Evolutionary conservation across 2,113 vertebrate genomes (phyloP), one percentile per base, ranked within the genome.

Genomic region (Platanista minor): DNA sequence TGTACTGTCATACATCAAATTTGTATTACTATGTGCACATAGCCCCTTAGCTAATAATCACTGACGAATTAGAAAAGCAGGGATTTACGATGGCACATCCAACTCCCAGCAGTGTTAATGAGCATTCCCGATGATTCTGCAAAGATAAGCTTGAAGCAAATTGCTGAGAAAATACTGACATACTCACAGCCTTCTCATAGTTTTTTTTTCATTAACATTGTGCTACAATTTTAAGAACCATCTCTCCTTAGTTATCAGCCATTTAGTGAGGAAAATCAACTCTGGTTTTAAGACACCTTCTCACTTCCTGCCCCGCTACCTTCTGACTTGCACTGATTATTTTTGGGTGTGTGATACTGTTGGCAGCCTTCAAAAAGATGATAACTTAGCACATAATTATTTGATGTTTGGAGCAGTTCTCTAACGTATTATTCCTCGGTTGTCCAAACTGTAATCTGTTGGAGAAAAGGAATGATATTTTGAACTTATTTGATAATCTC

Each of bases 1-100:
- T 29, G 6, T 11, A 0, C 4, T 27, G 31, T 39, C 27, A 1
- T 4, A 2, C 1, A 23, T 92, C n/a, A 62, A 5, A 54, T 33
- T 10, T 43, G 18, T 4, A 49, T 41, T 52, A 9, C 20, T 12
- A 3, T n/a, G 25, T 36, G 29, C 39, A 8, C 0, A 3, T 6
- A 20, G 25, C 27, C 14, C 12, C 29, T 36, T 36, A 75, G 15
- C 43, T 23, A 39, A 61, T 36, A 41, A 27, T 25, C 54, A 14
- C 12, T 8, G 0, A 0, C 10, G 15, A 61, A 5, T 46, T 46
- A 20, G 36, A 46, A 17, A 27, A 59, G 46, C 31, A 20, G 29
- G 8, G 29, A 52, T 11, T 39, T n/a, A 2, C 18, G 31, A 14
- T 0, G 2, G 8, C 49, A 1, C 11, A 3, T 29, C 25, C 31